Conservation (phyloP, 2,797 vertebrate species). For the Danio jaintianensis region DNA sequence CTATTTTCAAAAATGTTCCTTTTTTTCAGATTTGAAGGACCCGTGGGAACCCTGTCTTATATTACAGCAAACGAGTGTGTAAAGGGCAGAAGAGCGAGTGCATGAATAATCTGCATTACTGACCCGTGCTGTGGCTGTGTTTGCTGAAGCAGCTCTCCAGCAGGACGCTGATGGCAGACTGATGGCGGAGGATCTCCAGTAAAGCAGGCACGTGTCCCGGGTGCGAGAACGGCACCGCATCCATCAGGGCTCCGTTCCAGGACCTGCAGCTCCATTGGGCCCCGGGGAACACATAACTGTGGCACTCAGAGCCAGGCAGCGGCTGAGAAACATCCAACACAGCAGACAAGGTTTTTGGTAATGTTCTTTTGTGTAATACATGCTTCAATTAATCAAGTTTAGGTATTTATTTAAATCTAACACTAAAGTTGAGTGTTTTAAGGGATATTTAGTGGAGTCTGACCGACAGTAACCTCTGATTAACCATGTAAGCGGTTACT, state of each 20-base stretch:
- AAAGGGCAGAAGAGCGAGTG: not conserved
- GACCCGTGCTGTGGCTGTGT: slow-evolving; percentile 67
- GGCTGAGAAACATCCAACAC: slow-evolving; percentile 65
- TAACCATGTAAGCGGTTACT: no score
- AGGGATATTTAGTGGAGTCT: no score
- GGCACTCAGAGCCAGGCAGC: slow-evolving; percentile 74
- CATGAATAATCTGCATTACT: slow-evolving; percentile 1
- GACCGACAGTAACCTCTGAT: no score
- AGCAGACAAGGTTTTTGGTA: not conserved
- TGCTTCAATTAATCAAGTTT: no score
- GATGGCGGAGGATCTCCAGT: slow-evolving; percentile 83
- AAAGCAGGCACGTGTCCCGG: slow-evolving; percentile 78
- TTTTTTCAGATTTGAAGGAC: no score
- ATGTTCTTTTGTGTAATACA: no score
- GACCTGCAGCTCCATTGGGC: slow-evolving; percentile 62
- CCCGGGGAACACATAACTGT: slow-evolving; percentile 77
- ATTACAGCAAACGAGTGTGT: not conserved
- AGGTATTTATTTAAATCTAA: no score
- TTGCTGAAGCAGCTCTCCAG: slow-evolving; percentile 80
- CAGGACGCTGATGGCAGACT: slow-evolving; percentile 80
- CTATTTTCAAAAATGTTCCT: no score
- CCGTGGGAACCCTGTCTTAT: not conserved
- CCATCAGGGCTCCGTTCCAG: slow-evolving; percentile 71
- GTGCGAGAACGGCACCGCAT: slow-evolving; percentile 82
- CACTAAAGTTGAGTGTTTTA: no score